Evolutionary conservation across 1,140 invertebrate genomes (phyloP).

Genomic region (Ericerus pela): DNA sequence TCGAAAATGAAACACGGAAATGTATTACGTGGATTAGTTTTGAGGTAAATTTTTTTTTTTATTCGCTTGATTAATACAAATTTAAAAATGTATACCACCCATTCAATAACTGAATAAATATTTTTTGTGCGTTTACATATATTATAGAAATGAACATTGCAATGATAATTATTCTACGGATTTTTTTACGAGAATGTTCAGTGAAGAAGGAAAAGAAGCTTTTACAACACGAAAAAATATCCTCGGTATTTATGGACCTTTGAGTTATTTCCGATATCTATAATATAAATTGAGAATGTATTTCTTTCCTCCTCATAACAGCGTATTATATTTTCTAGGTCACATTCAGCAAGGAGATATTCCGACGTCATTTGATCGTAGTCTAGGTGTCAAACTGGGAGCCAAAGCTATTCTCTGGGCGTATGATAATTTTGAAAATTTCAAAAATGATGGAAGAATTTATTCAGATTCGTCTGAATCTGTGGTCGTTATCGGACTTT

Average conservation of each 20-base stretch:
- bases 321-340: constrained; percentile 2
- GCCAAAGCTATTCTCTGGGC: constrained; percentile 4
- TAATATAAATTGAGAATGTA: background rate
- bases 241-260: constrained; percentile 4
- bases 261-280: background rate
- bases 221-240: constrained; percentile 2
- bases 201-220: constrained; percentile 7
- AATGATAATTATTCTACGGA: constrained; percentile 14
- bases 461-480: background rate
- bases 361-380: constrained; percentile 14
- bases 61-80: too few relatives aligned
- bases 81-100: background rate
- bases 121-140: background rate
- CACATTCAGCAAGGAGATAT: constrained; percentile 11
- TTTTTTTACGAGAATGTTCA: constrained; percentile 4
- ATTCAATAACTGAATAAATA: background rate
- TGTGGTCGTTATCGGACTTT: constrained; percentile 7
- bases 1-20: constrained; percentile 3
- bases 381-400: constrained; percentile 15
- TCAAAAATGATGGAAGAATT: background rate
- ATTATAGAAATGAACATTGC: constrained; percentile 1
- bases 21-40: constrained; percentile 12
- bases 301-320: background rate
- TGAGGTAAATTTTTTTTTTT: constrained; percentile 4
- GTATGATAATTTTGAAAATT: background rate